Evolutionary conservation across 2,888 invertebrate species (phyloP), one percentile per base, ranked within the genome.

Genomic region (Xanthia togata): DNA sequence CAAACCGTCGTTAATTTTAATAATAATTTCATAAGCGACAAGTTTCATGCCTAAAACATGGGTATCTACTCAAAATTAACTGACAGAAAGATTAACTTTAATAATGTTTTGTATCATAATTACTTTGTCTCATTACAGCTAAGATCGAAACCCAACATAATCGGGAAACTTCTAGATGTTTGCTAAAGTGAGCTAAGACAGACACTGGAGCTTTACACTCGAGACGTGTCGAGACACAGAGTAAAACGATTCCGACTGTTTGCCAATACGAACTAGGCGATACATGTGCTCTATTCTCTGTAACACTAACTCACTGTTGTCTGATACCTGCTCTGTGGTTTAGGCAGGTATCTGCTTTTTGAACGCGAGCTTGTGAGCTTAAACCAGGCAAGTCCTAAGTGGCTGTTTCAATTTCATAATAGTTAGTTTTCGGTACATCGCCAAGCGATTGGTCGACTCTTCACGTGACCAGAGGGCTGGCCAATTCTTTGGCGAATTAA

Each of bases 191-290:
- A 67, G 26, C 38, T 31, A 8, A 72, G 41, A 14, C 12, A 26
- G 59, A 60, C 44, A 72, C 6, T 41, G n/a, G 35, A 35, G 50
- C 35, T 71, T 60, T 23, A 44, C 23, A 6, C 41, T 47, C 12
- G 4, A 53, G 35, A 8, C 44, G n/a, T 73, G 60, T 73, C 23
- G 26, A 14, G 11, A 20, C 14, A 23, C 79, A 23, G 11, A 44
- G 53, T 72, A 26, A 44, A 26, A 53, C 60, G 12, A 77, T 72
- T 44, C 44, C 14, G 4, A 26, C 26, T 26, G 71, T 76, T 79
- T 60, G 14, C 12, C 38, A 9, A 65, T 6, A 57, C 12, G 35
- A 14, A 4, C 38, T 12, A 35, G 17, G 12, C 4, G 35, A 67
- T 17, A 5, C 3, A 26, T 55, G 14, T 31, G 44, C 38, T 57